These are phyloP conservation scores for Centruroides sculpturatus DNA, from an alignment of 1,140 invertebrate species.

Conservation along the genomic window DNA sequence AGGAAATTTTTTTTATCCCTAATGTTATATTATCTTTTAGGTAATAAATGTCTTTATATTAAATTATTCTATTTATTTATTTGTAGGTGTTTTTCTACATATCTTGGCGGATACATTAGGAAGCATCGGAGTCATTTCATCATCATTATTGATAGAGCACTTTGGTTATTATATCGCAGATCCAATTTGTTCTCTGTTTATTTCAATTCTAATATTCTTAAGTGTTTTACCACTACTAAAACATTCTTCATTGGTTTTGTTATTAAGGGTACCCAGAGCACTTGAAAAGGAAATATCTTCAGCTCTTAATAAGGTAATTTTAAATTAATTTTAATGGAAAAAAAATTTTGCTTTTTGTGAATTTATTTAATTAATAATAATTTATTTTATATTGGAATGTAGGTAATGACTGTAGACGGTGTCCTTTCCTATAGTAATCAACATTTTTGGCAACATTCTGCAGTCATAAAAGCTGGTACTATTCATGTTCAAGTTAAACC, in stretches of 20 bases:
- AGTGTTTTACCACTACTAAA: slow-evolving; percentile 41
- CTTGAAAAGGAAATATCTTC: slow-evolving; percentile 20
- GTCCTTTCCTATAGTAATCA: slow-evolving; percentile 31
- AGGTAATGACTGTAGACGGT: slow-evolving; percentile 32
- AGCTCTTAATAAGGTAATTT: slow-evolving; percentile 25
- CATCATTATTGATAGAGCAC: slow-evolving; percentile 42
- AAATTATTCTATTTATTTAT: not conserved
- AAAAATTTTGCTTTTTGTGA: not conserved
- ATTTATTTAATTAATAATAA: slow-evolving; percentile 3
- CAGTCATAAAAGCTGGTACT: slow-evolving; percentile 27
- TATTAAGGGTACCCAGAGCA: slow-evolving; percentile 27
- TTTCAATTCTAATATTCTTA: slow-evolving; percentile 40
- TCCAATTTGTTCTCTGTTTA: slow-evolving; percentile 47
- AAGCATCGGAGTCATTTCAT: slow-evolving; percentile 46
- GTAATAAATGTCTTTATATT: too few species aligned
- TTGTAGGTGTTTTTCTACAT: slow-evolving; percentile 44
- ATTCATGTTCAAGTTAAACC: slow-evolving; percentile 31
- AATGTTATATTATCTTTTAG: too few species aligned
- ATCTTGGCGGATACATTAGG: slow-evolving; percentile 46
- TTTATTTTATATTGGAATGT: slow-evolving; percentile 9
- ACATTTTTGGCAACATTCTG: slow-evolving; percentile 34
- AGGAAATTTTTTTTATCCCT: too few species aligned
- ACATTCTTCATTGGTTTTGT: slow-evolving; percentile 34
- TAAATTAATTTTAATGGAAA: slow-evolving; percentile 1
- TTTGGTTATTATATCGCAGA: slow-evolving; percentile 45